phyloP scores from a whole-genome alignment of 2,797 vertebrate species.

The Menidia menidia region DNA sequence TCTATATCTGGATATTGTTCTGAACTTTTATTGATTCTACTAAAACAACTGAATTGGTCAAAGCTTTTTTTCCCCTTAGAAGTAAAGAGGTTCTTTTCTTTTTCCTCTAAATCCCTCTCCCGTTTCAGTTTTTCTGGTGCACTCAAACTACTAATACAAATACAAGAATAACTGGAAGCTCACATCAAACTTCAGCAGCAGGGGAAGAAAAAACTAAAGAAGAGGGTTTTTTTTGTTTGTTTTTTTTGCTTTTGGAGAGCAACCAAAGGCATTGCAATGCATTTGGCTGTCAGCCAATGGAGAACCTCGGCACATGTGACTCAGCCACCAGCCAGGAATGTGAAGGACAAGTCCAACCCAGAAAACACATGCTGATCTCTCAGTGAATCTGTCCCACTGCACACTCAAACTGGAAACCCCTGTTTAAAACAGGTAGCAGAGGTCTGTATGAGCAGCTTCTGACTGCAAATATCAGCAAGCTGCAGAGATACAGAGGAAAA shows the following conservation, averaged over 20 bases:
- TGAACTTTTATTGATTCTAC: conserved; percentile 2
- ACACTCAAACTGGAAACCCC: not conserved
- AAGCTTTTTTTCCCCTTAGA: not conserved
- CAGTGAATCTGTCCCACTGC: not conserved
- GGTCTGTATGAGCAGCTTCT: not conserved
- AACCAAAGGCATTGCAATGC: not conserved
- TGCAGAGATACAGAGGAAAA: not conserved
- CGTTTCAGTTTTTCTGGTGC: not conserved
- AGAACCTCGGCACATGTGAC: conserved; percentile 8
- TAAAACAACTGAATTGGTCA: not conserved
- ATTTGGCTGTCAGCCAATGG: conserved; percentile 3
- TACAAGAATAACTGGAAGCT: not conserved
- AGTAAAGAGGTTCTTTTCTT: conserved; percentile 1
- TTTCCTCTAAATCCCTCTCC: not conserved
- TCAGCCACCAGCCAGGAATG: conserved; percentile 13
- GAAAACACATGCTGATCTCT: conserved; percentile 1
- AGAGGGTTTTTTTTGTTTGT: not conserved
- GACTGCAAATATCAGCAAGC: too few relatives aligned
- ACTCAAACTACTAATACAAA: not conserved
- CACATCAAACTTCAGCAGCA: not conserved
- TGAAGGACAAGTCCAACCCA: not conserved
- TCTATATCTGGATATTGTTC: not conserved
- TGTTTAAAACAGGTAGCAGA: not conserved
- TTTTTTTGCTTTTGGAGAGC: not conserved
- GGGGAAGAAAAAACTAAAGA: not conserved